A percentile compares a stretch with the other conserved stretches of the same genome.
phyloP scores from a whole-genome alignment of 2,888 invertebrate genomes.

The Sesia apiformis region DNA sequence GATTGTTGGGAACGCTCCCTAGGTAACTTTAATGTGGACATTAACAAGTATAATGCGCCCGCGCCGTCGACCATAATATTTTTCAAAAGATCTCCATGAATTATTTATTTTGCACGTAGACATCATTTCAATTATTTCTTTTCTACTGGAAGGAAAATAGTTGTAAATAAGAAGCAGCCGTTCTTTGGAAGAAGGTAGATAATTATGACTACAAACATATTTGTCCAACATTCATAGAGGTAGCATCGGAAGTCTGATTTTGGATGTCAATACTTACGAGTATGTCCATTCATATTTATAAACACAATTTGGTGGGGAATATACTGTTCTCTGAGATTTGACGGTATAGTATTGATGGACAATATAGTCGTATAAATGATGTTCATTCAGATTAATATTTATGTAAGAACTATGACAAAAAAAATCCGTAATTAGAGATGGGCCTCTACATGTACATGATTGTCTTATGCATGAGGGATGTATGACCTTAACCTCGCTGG shows the following conservation, averaged over 20 bases:
- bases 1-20: not conserved
- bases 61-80: constrained; percentile 55
- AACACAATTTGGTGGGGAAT: no score
- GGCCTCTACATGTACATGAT: no score
- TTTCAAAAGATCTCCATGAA: constrained; percentile 64
- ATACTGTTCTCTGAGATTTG: no score
- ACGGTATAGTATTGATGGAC: no score
- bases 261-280: no score
- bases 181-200: not conserved
- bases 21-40: constrained; percentile 31
- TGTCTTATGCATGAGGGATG: no score
- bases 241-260: not conserved
- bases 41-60: constrained; percentile 65
- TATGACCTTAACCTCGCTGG: no score
- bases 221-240: not conserved
- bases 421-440: no score
- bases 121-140: constrained; percentile 66
- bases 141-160: constrained; percentile 50
- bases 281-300: no score
- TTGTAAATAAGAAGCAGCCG: constrained; percentile 45
- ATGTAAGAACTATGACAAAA: no score
- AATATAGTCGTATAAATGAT: no score
- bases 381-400: no score
- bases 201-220: not conserved
- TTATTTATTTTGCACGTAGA: constrained; percentile 61